Base-by-base conservation (phyloP, 2,888 invertebrate genomes). In the Brenthis daphne region DNA sequence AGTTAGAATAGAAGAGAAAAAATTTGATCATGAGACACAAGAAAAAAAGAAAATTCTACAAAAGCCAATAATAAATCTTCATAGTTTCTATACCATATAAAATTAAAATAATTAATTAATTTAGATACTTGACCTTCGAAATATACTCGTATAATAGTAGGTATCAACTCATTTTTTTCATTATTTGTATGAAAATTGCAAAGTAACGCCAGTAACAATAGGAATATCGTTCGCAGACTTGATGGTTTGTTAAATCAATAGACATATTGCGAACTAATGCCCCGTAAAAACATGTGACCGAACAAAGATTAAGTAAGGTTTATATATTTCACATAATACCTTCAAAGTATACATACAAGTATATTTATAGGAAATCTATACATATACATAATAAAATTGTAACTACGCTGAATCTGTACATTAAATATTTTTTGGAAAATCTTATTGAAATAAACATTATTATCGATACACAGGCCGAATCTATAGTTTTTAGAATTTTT, bases 241-340 rank as follows among this genome's bases (percentile, higher is more conserved):
- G 48, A 50, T 48, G 47, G 55, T 53, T 67, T 66, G 68, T 69
- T 67, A 53, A 69, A 71, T 69, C 63, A 66, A 71, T 73, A 68
- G 2, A 64, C 57, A 60, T 51, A 57, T 57, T 57, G 61, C 53
- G 61, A 61, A 65, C 54, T 56, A 53, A 53, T 12, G 55, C 14
- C 47, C 60, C 56, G 56, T 55, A 65, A 65, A 65, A 53, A 61
- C 68, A 55, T 55, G 60, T 66, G 43, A 43, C 53, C 50, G 58
- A 20, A 33, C 43, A 3, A 47, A 64, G 55, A 55, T 64, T 63
- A 61, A 53, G 53, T 37, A 20, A 51, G 20, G 51, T 51, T 61
- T 53, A 43, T 63, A 12, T 13, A 63, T 20, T 53, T 14, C n/a
- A 61, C 51, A 12, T 14, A 8, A 48, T 14, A 14, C 48, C n/a